Evolutionary conservation across 2,888 invertebrate genomes (phyloP).

Genomic region (Drosophila vallismaia): DNA sequence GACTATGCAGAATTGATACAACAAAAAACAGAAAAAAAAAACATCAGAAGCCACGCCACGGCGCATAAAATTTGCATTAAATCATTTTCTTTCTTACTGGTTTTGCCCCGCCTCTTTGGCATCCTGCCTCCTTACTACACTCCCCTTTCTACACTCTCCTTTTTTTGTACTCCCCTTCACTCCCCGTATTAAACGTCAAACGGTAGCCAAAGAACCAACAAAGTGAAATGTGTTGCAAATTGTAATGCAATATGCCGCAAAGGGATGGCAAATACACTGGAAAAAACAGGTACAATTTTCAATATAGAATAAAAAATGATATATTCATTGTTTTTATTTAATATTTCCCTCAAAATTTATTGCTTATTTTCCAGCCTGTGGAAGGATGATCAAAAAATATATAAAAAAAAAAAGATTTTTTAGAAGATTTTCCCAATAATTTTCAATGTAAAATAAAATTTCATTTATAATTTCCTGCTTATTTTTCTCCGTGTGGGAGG

Average conservation of each 20-base stretch:
- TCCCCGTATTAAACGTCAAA: slow-evolving; percentile 62
- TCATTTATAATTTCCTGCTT: too few species aligned
- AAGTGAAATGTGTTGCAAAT: slow-evolving; percentile 77
- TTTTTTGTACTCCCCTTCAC: slow-evolving; percentile 7
- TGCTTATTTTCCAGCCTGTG: not conserved
- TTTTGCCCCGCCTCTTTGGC: slow-evolving; percentile 17
- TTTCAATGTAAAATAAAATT: too few species aligned
- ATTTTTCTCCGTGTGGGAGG: not conserved
- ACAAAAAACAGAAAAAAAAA: slow-evolving; percentile 5
- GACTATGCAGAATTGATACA: slow-evolving; percentile 28
- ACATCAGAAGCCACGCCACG: slow-evolving; percentile 27
- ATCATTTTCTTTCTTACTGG: slow-evolving; percentile 53
- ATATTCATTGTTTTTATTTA: too few species aligned
- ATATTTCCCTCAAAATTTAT: too few species aligned
- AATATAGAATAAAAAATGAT: too few species aligned
- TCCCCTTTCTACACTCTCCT: slow-evolving; percentile 9
- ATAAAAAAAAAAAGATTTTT: too few species aligned
- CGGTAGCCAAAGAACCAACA: slow-evolving; percentile 70
- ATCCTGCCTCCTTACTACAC: not conserved
- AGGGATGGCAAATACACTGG: slow-evolving; percentile 34
- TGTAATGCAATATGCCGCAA: slow-evolving; percentile 75
- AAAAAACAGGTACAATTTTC: not conserved
- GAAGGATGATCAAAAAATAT: too few species aligned
- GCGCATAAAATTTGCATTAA: slow-evolving; percentile 76
- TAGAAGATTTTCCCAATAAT: not conserved